Evolutionary conservation across 2,888 invertebrate genomes (phyloP).

Genomic region (Nysson spinosus): DNA sequence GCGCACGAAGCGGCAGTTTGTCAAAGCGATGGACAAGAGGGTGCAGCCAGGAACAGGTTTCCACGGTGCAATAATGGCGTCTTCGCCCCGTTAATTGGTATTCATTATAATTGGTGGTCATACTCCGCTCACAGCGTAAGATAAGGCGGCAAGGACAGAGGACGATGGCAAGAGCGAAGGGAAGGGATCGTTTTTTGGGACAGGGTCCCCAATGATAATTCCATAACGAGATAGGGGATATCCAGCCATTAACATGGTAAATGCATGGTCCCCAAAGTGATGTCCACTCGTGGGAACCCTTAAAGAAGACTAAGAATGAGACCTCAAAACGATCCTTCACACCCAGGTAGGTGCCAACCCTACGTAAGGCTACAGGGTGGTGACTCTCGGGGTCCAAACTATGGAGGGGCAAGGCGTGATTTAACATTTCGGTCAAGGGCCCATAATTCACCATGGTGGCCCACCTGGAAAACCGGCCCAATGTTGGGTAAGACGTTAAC

Average conservation of each 20-base stretch:
- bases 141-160: conserved; percentile 48
- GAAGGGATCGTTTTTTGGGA: conserved; percentile 35
- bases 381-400: conserved; percentile 40
- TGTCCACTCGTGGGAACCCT: conserved; percentile 59
- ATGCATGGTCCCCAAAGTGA: conserved; percentile 57
- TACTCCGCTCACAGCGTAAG: conserved; percentile 58
- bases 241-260: conserved; percentile 69
- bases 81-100: conserved; percentile 75
- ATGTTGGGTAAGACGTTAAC: conserved; percentile 11
- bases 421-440: conserved; percentile 63
- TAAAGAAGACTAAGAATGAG: conserved; percentile 45
- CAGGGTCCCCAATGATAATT: conserved; percentile 62
- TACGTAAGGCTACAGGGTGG: conserved; percentile 20
- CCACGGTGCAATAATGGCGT: conserved; percentile 62
- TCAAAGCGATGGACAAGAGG: conserved; percentile 44
- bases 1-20: conserved; percentile 39
- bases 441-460: conserved; percentile 64
- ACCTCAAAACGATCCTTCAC: conserved; percentile 52
- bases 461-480: conserved; percentile 45
- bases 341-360: conserved; percentile 57
- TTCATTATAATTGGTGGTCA: conserved; percentile 76
- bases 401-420: conserved; percentile 62
- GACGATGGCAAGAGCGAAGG: conserved; percentile 8
- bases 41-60: conserved; percentile 52
- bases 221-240: conserved; percentile 66